Conservation (phyloP, 2,113 vertebrate genomes). For the Ptyas mucosa region DNA sequence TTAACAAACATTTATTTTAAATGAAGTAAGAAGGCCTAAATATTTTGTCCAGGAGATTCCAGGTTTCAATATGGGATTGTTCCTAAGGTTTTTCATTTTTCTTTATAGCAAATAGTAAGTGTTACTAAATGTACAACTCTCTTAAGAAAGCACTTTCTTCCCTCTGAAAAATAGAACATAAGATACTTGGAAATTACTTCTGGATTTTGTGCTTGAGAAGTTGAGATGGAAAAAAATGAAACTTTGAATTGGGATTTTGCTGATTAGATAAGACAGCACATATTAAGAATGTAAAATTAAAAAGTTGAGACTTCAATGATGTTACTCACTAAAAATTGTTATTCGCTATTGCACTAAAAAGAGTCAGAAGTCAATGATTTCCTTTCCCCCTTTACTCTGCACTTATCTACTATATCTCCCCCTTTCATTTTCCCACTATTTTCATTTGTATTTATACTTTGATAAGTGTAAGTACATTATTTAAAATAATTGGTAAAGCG, state of each 20-base stretch:
- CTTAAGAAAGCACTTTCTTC: background rate
- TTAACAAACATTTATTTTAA: background rate
- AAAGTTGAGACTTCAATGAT: background rate
- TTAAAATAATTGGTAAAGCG: background rate
- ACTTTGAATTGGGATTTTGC: background rate
- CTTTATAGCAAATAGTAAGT: background rate
- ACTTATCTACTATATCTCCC: background rate
- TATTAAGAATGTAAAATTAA: background rate
- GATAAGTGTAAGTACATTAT: background rate
- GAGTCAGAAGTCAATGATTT: background rate
- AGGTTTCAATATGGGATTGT: background rate
- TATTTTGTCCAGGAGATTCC: background rate
- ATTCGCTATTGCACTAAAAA: background rate
- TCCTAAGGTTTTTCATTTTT: background rate
- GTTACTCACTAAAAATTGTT: background rate
- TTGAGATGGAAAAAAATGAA: background rate
- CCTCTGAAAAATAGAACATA: background rate
- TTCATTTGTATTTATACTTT: background rate
- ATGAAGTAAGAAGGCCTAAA: background rate
- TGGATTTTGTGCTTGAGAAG: background rate
- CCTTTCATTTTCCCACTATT: background rate
- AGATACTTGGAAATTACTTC: background rate
- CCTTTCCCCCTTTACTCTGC: background rate
- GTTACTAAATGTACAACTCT: background rate
- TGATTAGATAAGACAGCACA: background rate